phyloP scores from a whole-genome alignment of 1,140 invertebrate genomes.

The Teleogryllus occipitalis region DNA sequence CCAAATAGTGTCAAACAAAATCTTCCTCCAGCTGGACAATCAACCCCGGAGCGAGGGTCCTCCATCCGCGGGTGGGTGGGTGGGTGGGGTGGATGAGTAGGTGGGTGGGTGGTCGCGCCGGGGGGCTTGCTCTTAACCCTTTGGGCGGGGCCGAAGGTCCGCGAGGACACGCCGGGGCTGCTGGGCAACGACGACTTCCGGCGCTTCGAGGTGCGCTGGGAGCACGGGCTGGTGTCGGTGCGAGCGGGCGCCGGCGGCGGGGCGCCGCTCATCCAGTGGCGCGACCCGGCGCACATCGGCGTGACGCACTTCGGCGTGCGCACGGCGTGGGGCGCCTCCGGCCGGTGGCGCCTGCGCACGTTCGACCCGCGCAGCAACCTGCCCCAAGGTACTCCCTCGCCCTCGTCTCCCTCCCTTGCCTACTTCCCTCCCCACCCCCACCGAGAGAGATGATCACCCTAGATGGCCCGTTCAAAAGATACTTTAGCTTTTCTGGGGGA shows the following conservation, averaged over 20 bases:
- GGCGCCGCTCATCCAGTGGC: conserved; percentile 45
- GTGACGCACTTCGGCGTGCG: conserved; percentile 51
- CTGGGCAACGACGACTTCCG: conserved; percentile 44
- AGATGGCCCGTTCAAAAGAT: too few species aligned
- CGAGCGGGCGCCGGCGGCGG: conserved; percentile 37
- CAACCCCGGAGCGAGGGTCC: too few species aligned
- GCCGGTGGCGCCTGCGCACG: conserved; percentile 39
- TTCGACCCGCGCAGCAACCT: background rate
- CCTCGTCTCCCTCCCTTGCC: too few species aligned
- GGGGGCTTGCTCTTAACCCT: background rate
- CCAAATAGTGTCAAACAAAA: too few species aligned
- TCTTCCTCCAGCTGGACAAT: too few species aligned
- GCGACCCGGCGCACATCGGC: conserved; percentile 46
- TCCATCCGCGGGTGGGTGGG: too few species aligned
- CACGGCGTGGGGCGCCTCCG: conserved; percentile 51
- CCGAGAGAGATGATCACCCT: too few species aligned
- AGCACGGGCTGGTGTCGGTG: conserved; percentile 43
- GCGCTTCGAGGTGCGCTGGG: conserved; percentile 50
- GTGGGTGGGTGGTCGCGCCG: background rate
- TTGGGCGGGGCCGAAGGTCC: conserved; percentile 36
- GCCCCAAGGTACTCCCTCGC: background rate
- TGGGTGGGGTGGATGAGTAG: too few species aligned
- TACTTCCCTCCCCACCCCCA: too few species aligned
- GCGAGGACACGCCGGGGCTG: conserved; percentile 42
- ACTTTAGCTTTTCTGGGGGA: too few species aligned